Conservation (phyloP, 2,113 vertebrate species). For the Oryzias celebensis region DNA sequence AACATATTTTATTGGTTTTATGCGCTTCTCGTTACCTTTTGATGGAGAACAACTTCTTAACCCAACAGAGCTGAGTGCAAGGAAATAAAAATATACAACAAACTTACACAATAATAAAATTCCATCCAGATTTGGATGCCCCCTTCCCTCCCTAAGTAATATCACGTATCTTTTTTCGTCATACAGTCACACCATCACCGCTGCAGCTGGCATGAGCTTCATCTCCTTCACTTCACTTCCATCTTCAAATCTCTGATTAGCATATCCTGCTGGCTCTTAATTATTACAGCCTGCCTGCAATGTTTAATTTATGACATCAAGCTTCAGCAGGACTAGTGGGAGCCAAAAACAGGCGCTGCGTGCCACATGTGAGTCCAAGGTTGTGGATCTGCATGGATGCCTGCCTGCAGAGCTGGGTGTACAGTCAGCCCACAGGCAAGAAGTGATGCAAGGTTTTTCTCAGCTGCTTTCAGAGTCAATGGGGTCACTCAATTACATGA, state of each 20-base stretch:
- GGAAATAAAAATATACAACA: slow-evolving; percentile 23
- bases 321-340: slow-evolving; percentile 17
- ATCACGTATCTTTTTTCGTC: slow-evolving; percentile 16
- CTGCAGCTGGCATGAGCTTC: slow-evolving; percentile 26
- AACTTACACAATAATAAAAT: slow-evolving; percentile 25
- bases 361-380: slow-evolving; percentile 56
- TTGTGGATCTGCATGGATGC: slow-evolving; percentile 10
- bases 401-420: slow-evolving; percentile 31
- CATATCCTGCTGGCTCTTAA: slow-evolving; percentile 54
- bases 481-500: slow-evolving; percentile 23
- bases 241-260: slow-evolving; percentile 48
- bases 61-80: slow-evolving; percentile 12
- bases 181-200: slow-evolving; percentile 15
- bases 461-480: slow-evolving; percentile 45
- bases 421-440: slow-evolving; percentile 27
- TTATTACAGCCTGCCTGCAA: slow-evolving; percentile 57
- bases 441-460: slow-evolving; percentile 33
- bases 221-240: slow-evolving; percentile 21
- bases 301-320: slow-evolving; percentile 71
- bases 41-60: no score
- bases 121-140: slow-evolving; percentile 41
- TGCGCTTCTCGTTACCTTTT: no score
- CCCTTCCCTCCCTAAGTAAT: slow-evolving; percentile 13
- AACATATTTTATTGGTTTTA: no score
- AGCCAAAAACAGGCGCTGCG: slow-evolving; percentile 57